Base-by-base conservation (phyloP, 2,888 invertebrate species). In the Drosophila nigritarsus region DNA sequence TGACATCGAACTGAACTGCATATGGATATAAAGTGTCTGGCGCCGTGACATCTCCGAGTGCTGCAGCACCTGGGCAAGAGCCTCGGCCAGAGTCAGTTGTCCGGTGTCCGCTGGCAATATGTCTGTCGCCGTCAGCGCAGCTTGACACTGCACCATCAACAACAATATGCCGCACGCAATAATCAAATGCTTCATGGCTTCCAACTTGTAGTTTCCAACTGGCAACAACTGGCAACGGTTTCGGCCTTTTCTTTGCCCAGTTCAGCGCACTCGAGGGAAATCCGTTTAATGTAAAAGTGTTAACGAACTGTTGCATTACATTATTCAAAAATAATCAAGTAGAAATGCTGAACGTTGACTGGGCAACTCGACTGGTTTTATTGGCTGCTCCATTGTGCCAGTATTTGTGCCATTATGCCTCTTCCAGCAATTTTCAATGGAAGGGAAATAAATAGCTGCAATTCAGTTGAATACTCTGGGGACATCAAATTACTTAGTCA, bases 31-130 rank as follows among this genome's bases (percentile, higher is more conserved):
- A 11, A 89, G 63, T 2, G 85, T 79, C 24, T 66, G 54, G 9
- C 68, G 53, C 1, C 30, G 30, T 18, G 67, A 71, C 87, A 88
- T 83, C 65, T 75, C 67, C 34, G 89, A 79, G 6, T 84, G 68
- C n/a, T 72, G 60, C 62, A 82, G 40, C 61, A 83, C 80, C 64
- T 70, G 56, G 6, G 38, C 45, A 30, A 83, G 13, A 13, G 75
- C 76, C 40, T 65, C n/a, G 8, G 65, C 61, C 50, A 72, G 32
- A 0, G 72, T 45, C 60, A 29, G 38, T 38, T 27, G 38, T 38
- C 27, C 13, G 18, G 18, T 7, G 11, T 36, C 18, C 18, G 54
- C 11, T n/a, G 24, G 36, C 11, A 27, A 54, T 18, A 36, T 15
- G 5, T 32, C 15, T 15, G n/a, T 2, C 13, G 20, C 32, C 40